phyloP scores from a whole-genome alignment of 2,888 invertebrate species.

The Didymodactylos carnosus region DNA sequence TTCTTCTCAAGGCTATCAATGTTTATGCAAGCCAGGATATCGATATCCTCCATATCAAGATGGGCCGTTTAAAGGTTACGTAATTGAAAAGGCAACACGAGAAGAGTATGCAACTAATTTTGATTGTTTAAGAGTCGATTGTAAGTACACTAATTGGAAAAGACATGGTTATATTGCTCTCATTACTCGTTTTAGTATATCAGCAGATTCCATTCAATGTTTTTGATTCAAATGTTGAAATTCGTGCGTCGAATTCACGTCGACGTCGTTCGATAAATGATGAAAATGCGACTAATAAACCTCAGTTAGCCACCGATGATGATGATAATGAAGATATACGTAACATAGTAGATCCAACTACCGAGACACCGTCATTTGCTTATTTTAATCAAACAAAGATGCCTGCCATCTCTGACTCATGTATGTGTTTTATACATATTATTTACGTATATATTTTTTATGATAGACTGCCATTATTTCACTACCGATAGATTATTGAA shows the following conservation, averaged over 20 bases:
- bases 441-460: too few relatives aligned
- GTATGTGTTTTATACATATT: too few relatives aligned
- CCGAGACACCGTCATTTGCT: too few relatives aligned
- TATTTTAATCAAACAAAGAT: not conserved
- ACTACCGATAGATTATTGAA: too few relatives aligned
- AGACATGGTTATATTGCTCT: not conserved
- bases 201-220: slow-evolving; percentile 11
- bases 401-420: not conserved
- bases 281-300: too few relatives aligned
- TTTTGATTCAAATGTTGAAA: slow-evolving; percentile 7
- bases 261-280: too few relatives aligned
- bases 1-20: too few relatives aligned
- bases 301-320: too few relatives aligned
- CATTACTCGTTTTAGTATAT: slow-evolving; percentile 1
- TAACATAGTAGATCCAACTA: not conserved
- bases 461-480: too few relatives aligned
- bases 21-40: slow-evolving; percentile 58
- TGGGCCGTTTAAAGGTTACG: slow-evolving; percentile 73
- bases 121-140: slow-evolving; percentile 70
- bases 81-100: slow-evolving; percentile 71
- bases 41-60: slow-evolving; percentile 66
- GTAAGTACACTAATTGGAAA: slow-evolving; percentile 42
- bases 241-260: not conserved
- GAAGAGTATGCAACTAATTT: slow-evolving; percentile 71
- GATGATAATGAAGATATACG: not conserved